Evolutionary conservation across 1,140 invertebrate genomes (phyloP), one percentile per base, ranked within the genome.

Genomic region (Solenopsis fugax): DNA sequence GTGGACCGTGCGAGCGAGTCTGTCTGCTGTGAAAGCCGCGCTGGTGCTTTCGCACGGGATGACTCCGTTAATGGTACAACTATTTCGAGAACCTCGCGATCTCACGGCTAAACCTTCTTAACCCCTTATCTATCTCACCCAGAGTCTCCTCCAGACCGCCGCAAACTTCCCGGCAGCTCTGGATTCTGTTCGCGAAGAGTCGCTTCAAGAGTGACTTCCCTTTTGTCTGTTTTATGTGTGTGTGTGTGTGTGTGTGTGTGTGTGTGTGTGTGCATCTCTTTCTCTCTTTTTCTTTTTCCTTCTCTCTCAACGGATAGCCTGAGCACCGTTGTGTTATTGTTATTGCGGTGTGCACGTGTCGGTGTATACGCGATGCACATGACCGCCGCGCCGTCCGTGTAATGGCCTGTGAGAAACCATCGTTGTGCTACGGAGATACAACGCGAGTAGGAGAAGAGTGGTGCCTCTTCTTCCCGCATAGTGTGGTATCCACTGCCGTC

Each of bases 21-120:
- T 65, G 84, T 64, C 41, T 24, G 64, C 54, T 62, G 84, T 37
- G 54, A 54, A 87, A 72, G 58, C 54, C 65, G 77, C 82, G 65
- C 85, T 69, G 87, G 88, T 89, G 86, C 67, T 92, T 90, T 90
- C 87, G 86, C 90, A 88, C 88, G 87, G 71, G 69, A 80, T 73
- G 69, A 88, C 58, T 92, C 92, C 91, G 91, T 93, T 92, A 92
- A 93, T 92, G 88, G 89, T 91, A 88, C 81, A 92, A 93, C 90
- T 92, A 93, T 93, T 93, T 93, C 87, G 88, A 92, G 91, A 93
- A 93, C 93, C 91, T 92, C 91, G 91, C 88, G 88, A 93, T 93
- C 93, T 93, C 92, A 90, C 87, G 89, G 87, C 89, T 91, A 90
- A 93, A 94, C 93, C 82, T 92, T 88, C 54, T 76, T 91, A 91